Evolutionary conservation across 2,888 invertebrate genomes (phyloP).

Genomic region (Barypeithes pellucidus): DNA sequence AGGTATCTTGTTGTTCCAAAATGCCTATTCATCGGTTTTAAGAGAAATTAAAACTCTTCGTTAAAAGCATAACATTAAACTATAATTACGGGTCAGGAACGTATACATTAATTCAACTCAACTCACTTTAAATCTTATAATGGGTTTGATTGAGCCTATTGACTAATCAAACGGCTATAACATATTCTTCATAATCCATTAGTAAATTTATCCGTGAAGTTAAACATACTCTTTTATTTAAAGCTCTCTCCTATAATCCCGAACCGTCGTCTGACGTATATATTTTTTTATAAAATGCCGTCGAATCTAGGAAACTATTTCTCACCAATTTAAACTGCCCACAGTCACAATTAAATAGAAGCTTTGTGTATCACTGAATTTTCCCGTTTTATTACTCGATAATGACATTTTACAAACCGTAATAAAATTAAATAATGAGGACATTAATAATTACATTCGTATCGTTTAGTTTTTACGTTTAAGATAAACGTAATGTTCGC

Average conservation of each 20-base stretch:
- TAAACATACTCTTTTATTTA: constrained; percentile 43
- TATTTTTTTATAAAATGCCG: constrained; percentile 1
- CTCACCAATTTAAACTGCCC: neutral
- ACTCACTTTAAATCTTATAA: constrained; percentile 31
- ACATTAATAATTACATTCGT: neutral
- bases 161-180: constrained; percentile 59
- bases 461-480: neutral
- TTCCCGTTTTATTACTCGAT: neutral
- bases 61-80: constrained; percentile 59
- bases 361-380: neutral
- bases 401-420: neutral
- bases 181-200: constrained; percentile 52
- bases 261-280: constrained; percentile 3
- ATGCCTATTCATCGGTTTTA: constrained; percentile 70
- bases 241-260: neutral
- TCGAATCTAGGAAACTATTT: neutral
- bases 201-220: constrained; percentile 51
- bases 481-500: neutral
- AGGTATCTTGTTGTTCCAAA: constrained; percentile 62
- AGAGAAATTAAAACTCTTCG: constrained; percentile 67
- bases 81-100: constrained; percentile 31
- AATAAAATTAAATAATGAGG: neutral
- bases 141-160: constrained; percentile 60
- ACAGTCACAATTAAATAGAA: neutral
- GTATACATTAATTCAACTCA: constrained; percentile 35